phyloP scores from a whole-genome alignment of 2,797 vertebrate genomes.

The Tangara arthus region DNA sequence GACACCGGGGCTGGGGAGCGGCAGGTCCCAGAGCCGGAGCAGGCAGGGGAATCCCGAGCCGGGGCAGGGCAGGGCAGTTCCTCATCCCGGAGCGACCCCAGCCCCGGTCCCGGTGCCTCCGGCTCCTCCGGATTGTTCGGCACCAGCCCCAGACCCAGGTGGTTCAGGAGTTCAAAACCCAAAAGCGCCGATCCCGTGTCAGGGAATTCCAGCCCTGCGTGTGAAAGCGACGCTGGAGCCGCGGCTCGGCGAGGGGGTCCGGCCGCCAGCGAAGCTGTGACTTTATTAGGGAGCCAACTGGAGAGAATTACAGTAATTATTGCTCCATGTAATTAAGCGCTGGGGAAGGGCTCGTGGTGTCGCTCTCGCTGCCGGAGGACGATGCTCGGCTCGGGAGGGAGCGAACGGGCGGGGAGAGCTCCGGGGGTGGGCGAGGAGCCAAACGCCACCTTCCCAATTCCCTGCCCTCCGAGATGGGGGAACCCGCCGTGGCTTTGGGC shows the following conservation, averaged over 20 bases:
- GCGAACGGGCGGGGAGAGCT: fast-evolving
- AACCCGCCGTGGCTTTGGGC: fast-evolving
- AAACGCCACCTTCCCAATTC: fast-evolving
- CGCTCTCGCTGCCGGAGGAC: not conserved
- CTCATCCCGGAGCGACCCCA: fast-evolving
- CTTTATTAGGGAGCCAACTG: conserved; percentile 32
- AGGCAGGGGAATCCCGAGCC: not conserved
- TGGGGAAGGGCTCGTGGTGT: not conserved
- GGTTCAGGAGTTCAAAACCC: fast-evolving
- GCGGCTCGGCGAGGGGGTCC: not conserved
- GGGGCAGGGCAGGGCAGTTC: fast-evolving
- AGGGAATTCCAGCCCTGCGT: not conserved
- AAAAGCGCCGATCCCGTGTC: fast-evolving
- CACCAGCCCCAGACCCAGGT: fast-evolving
- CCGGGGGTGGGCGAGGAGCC: fast-evolving
- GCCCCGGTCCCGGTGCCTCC: fast-evolving
- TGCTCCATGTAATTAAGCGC: not conserved
- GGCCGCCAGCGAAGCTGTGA: not conserved
- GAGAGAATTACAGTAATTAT: conserved; percentile 32
- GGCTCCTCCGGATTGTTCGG: fast-evolving
- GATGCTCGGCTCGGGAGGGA: not conserved
- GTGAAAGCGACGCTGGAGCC: not conserved
- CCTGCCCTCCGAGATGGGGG: not conserved
- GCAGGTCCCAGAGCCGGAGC: not conserved
- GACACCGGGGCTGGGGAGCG: not conserved